A percentile compares a stretch with the other conserved stretches of the same genome.
Evolutionary conservation across 2,888 invertebrate genomes (phyloP).

Genomic region (Parnassius mnemosyne): DNA sequence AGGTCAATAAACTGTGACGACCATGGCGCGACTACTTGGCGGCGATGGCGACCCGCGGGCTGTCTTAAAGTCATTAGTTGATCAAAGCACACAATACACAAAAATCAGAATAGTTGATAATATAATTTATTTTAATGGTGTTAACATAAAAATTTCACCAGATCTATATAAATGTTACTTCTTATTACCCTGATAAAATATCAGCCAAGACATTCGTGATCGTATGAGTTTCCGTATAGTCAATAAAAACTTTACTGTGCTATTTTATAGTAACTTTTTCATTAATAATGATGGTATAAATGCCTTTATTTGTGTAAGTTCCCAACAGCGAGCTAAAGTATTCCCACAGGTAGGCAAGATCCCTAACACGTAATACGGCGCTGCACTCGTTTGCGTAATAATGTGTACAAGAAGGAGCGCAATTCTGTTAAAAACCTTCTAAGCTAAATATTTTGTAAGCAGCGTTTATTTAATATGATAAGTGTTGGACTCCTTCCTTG

Average conservation of each 20-base stretch:
- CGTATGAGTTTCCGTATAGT: no score
- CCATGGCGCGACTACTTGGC: conserved; percentile 53
- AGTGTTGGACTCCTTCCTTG: no score
- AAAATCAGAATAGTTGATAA: conserved; percentile 10
- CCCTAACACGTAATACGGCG: conserved; percentile 10
- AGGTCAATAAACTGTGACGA: conserved; percentile 67
- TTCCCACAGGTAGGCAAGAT: conserved; percentile 17
- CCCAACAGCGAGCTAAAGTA: background rate
- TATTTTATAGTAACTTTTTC: no score
- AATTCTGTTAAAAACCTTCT: conserved; percentile 4
- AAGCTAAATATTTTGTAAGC: background rate
- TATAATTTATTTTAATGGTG: no score
- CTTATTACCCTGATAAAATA: no score
- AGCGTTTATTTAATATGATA: no score
- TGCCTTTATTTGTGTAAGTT: background rate
- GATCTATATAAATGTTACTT: no score
- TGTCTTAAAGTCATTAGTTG: conserved; percentile 54
- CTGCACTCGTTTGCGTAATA: conserved; percentile 8
- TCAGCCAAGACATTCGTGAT: no score
- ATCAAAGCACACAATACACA: conserved; percentile 40
- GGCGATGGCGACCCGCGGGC: conserved; percentile 55
- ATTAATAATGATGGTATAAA: no score
- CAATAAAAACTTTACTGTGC: no score
- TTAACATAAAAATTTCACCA: no score
- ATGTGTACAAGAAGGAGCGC: background rate